These are phyloP conservation scores for Laspeyria flexula DNA, from an alignment of 2,888 invertebrate genomes.

Conservation along the genomic window DNA sequence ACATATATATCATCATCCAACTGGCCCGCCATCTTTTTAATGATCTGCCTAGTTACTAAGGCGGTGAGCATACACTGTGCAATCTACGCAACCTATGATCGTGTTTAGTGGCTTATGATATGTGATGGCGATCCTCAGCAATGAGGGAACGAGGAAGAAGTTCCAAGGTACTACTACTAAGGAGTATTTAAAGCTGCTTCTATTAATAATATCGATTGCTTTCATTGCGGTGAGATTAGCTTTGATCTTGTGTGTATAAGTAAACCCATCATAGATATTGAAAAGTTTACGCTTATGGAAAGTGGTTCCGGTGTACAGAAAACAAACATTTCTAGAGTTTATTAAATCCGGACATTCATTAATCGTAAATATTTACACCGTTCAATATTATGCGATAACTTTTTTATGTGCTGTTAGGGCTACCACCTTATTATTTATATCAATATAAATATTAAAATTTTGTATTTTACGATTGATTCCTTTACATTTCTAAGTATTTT, in stretches of 20 bases:
- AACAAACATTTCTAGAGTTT: conserved; percentile 14
- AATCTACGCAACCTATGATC: too few relatives aligned
- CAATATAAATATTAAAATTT: not conserved
- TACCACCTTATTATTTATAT: conserved; percentile 17
- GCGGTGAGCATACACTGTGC: too few relatives aligned
- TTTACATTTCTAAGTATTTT: too few relatives aligned
- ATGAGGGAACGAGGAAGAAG: too few relatives aligned
- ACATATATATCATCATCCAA: too few relatives aligned
- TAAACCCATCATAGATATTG: conserved; percentile 40
- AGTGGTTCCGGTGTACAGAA: conserved; percentile 47
- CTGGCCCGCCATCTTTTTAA: too few relatives aligned
- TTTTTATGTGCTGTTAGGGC: conserved; percentile 57
- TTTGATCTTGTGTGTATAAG: conserved; percentile 30
- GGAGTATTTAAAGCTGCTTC: too few relatives aligned
- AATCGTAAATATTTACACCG: conserved; percentile 69
- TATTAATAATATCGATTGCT: not conserved
- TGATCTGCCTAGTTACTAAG: too few relatives aligned
- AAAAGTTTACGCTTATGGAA: conserved; percentile 43
- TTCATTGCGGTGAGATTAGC: conserved; percentile 12
- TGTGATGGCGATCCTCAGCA: too few relatives aligned
- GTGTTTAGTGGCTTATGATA: too few relatives aligned
- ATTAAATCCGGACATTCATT: conserved; percentile 62
- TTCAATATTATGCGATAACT: conserved; percentile 58
- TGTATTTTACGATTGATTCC: too few relatives aligned
- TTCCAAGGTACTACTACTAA: too few relatives aligned